Conservation (phyloP, 2,888 invertebrate genomes). For the Odontocerum albicorne region DNA sequence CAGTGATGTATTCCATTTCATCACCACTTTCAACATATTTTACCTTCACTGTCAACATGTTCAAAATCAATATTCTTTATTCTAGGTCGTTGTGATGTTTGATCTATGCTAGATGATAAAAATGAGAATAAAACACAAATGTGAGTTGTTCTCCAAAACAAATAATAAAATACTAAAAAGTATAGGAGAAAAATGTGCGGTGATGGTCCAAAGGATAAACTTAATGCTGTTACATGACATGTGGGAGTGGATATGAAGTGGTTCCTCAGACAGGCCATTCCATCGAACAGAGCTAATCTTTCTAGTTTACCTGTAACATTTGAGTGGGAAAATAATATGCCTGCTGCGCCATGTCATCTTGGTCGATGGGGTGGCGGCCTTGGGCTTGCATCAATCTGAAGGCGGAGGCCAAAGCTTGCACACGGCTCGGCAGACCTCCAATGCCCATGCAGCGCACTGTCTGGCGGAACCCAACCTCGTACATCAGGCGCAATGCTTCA, state of each 20-base stretch:
- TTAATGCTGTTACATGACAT: background rate
- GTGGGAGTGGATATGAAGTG: background rate
- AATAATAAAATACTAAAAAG: too few relatives aligned
- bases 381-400: conserved; percentile 75
- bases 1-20: too few relatives aligned
- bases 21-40: too few relatives aligned
- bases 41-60: too few relatives aligned
- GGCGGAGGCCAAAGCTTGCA: conserved; percentile 69
- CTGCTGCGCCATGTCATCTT: conserved; percentile 46
- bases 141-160: too few relatives aligned
- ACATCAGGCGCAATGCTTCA: conserved; percentile 70
- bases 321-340: conserved; percentile 65
- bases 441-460: conserved; percentile 60
- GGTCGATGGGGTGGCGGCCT: conserved; percentile 62
- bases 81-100: too few relatives aligned
- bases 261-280: background rate
- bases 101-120: too few relatives aligned
- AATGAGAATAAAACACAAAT: too few relatives aligned
- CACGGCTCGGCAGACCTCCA: conserved; percentile 54
- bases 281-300: background rate
- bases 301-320: conserved; percentile 60
- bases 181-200: too few relatives aligned
- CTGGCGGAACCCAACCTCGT: conserved; percentile 64
- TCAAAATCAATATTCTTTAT: too few relatives aligned
- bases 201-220: background rate